phyloP scores from a whole-genome alignment of 1,140 invertebrate species.

The Heliconius congener region DNA sequence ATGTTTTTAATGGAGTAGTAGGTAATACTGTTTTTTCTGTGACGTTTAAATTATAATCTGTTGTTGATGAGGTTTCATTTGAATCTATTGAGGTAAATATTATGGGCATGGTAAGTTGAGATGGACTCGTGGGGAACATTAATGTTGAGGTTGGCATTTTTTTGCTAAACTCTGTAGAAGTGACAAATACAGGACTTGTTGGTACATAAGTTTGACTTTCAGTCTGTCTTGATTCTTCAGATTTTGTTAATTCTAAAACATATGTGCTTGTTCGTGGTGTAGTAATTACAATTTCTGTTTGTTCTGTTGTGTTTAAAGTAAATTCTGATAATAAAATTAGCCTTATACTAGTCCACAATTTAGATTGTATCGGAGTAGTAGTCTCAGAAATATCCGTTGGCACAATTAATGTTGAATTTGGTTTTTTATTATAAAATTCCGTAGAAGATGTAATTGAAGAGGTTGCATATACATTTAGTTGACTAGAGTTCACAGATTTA shows the following conservation, averaged over 20 bases:
- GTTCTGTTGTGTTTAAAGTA: neutral
- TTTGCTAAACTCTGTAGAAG: neutral
- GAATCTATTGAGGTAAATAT: neutral
- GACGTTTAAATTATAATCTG: too few species aligned
- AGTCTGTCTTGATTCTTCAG: neutral
- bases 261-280: neutral
- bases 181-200: neutral
- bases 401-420: neutral
- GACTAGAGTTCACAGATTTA: neutral
- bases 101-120: neutral
- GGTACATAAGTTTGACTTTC: neutral
- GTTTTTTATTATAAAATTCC: neutral
- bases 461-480: neutral
- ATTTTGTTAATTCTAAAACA: neutral
- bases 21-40: too few species aligned
- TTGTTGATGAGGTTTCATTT: neutral
- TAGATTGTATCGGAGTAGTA: neutral
- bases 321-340: neutral
- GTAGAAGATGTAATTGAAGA: neutral
- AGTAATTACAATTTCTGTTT: neutral
- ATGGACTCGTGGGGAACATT: neutral
- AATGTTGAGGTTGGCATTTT: neutral
- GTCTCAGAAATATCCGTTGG: neutral
- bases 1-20: too few species aligned
- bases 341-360: neutral